Evolutionary conservation across 2,113 vertebrate species (phyloP).

Genomic region (Sterrhoptilus dennistouni): DNA sequence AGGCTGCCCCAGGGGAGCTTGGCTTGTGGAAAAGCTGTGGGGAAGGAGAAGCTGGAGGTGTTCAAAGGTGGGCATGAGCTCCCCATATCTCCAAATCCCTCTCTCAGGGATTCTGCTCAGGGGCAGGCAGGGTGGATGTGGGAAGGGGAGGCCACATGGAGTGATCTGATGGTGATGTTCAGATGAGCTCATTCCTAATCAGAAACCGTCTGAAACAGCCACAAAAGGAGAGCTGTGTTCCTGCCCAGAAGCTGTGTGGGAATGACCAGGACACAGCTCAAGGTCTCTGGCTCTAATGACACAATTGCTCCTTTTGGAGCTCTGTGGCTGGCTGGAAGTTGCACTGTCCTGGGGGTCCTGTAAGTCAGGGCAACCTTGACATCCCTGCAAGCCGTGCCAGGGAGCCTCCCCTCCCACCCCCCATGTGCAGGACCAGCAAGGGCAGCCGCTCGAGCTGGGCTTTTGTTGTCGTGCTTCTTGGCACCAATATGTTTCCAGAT

Average conservation of each 20-base stretch:
- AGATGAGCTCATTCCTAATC: background rate
- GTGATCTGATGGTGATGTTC: no score
- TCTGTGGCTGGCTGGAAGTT: background rate
- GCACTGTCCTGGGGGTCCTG: background rate
- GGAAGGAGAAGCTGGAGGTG: background rate
- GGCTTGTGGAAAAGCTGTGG: background rate
- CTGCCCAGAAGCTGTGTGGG: background rate
- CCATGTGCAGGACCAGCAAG: background rate
- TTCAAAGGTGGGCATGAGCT: background rate
- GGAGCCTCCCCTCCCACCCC: background rate
- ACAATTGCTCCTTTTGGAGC: background rate
- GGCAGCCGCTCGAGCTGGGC: background rate
- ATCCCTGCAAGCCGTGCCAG: background rate
- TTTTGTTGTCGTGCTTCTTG: conserved; percentile 59
- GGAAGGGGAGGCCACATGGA: background rate
- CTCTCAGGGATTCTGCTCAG: background rate
- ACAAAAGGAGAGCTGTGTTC: background rate
- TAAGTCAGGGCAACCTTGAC: conserved; percentile 33
- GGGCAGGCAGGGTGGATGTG: background rate
- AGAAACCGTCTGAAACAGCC: background rate
- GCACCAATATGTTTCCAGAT: conserved; percentile 72
- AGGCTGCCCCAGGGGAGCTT: conserved; percentile 10
- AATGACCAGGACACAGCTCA: background rate
- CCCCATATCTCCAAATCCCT: background rate
- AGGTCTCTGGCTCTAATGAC: background rate